phyloP scores from a whole-genome alignment of 2,113 vertebrate species.

The Lonchura striata region DNA sequence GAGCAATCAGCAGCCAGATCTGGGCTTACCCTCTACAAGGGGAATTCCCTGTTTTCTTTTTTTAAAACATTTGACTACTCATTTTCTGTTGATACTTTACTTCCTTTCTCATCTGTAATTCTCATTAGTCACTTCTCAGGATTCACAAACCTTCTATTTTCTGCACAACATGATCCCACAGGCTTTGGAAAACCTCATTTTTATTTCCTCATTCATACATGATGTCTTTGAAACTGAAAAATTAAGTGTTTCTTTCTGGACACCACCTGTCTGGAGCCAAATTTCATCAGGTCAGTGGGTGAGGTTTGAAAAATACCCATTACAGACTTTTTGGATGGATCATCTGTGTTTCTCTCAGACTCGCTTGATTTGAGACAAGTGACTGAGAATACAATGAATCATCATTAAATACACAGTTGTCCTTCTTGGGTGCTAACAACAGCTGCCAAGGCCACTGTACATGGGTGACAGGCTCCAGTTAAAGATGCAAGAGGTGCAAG shows the following conservation, averaged over 20 bases:
- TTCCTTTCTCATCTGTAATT: background rate
- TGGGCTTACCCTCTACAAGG: background rate
- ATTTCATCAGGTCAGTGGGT: background rate
- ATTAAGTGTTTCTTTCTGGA: background rate
- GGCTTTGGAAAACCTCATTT: background rate
- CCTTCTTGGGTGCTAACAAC: background rate
- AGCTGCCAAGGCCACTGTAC: background rate
- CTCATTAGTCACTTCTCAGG: background rate
- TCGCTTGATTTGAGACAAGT: background rate
- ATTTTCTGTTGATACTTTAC: background rate
- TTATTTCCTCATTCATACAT: background rate
- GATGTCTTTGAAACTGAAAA: background rate
- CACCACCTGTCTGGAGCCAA: background rate
- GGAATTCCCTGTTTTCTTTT: background rate
- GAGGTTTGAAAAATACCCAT: background rate
- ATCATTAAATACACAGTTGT: background rate
- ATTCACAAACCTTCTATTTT: background rate
- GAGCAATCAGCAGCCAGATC: background rate
- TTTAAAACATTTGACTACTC: background rate
- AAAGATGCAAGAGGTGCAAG: background rate
- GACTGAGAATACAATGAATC: constrained; percentile 18
- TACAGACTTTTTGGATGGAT: background rate
- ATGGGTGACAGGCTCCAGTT: background rate
- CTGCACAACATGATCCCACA: background rate
- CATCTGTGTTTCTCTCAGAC: background rate